Evolutionary conservation across 2,888 invertebrate genomes (phyloP), one percentile per base, ranked within the genome.

Genomic region (Noctua pronuba): DNA sequence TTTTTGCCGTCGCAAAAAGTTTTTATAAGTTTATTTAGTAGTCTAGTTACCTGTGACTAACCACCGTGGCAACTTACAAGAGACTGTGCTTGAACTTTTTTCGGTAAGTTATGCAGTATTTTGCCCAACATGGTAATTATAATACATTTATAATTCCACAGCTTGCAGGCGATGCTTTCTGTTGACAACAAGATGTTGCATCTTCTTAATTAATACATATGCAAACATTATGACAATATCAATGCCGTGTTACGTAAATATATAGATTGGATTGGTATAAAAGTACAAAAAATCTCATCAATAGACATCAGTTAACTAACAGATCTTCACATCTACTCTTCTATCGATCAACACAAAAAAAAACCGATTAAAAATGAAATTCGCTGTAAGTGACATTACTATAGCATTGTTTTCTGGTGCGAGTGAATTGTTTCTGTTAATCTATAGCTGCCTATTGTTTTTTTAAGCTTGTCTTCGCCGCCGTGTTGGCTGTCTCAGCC

Each of bases 241-340:
- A 92, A 93, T 91, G 96, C 91, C 91, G 84, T 88, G 73, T 92
- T 95, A 88, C 94, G 92, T 89, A 94, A 94, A 91, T 80, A 80
- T 80, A 80, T 80, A 87, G 83, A 83, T 79, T 85, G 82, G 84
- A 88, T 84, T 83, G 77, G 91, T 94, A 94, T 94, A 93, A 91
- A 93, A 93, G 90, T 86, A 80, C 85, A 88, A 88, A 90, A 85
- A 79, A 73, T 38, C 66, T 83, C 87, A 76, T 76, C 74, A 75
- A 83, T 73, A 87, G 84, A 85, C 86, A 93, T 92, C 91, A 93
- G 90, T 92, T 88, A 86, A 74, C 82, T 66, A 74, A 84, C 77
- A 85, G 86, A 84, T 88, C 87, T 86, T 69, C 58, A 77, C 41
- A 78, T 77, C 52, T 46, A 69, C 46, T 83, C 69, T 46, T 77